Conservation (phyloP, 1,140 invertebrate species). For the Bacillus rossius region DNA sequence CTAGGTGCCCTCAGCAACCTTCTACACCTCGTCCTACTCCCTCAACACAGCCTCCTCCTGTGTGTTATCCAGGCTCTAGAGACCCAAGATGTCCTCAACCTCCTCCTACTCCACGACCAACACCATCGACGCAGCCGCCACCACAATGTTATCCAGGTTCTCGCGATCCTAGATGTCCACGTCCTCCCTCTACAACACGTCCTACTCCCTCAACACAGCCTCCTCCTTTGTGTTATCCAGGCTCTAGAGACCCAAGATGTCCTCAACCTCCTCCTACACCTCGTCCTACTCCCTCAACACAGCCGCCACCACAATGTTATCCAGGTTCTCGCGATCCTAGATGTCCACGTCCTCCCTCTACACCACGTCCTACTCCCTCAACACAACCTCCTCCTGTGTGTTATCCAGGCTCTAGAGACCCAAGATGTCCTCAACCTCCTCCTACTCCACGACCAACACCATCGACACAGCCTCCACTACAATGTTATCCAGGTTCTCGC, state of each 20-base stretch:
- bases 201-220: conserved; percentile 15
- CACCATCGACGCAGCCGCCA: conserved; percentile 1
- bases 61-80: conserved; percentile 23
- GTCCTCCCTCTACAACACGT: conserved; percentile 14
- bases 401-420: conserved; percentile 18
- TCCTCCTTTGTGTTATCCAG: conserved; percentile 32
- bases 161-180: conserved; percentile 31
- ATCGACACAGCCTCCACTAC: too few relatives aligned
- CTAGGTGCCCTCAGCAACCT: conserved; percentile 31
- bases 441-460: too few relatives aligned
- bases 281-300: conserved; percentile 22
- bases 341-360: conserved; percentile 30
- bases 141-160: conserved; percentile 29
- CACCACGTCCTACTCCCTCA: conserved; percentile 13
- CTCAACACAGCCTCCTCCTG: background rate
- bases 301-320: conserved; percentile 34
- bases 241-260: conserved; percentile 28
- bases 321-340: conserved; percentile 37
- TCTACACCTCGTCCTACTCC: conserved; percentile 20
- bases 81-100: conserved; percentile 33
- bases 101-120: conserved; percentile 8
- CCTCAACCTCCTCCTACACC: conserved; percentile 19
- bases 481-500: too few relatives aligned
- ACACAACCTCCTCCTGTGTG: conserved; percentile 8
- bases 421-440: too few relatives aligned